Base-by-base conservation (phyloP, 1,140 invertebrate genomes). In the Drosophila paulistorum region DNA sequence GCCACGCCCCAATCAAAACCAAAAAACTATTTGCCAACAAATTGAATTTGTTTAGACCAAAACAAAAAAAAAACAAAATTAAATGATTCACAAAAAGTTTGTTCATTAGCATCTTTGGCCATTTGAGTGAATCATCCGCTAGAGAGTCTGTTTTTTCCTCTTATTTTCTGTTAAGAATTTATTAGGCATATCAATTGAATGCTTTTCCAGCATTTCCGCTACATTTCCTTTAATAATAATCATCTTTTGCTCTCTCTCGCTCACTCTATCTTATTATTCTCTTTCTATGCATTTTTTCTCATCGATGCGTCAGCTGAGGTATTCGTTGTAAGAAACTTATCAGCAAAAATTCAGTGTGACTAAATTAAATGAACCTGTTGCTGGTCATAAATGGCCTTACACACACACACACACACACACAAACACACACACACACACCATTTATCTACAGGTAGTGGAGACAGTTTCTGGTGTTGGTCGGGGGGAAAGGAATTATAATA, bases 351-450 rank as follows among this genome's bases (percentile, higher is more conserved):
- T 57, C 70, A 58, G 58, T 79, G 65, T 89, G 84, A 77, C 79
- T 89, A 87, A 87, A 86, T 82, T 60, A 65, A 86, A 74, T 82
- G 57, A 87, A 83, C 83, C 76, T 86, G 82, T 83, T 79, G 77
- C 60, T 79, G 65, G 54, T 73, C 68, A 58, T 75, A 78, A 69
- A 71, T 20, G 17, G 45, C 9, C 10, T 51, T 58, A 55, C 64
- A 66, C 41, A 76, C 35, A 61, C 41, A 66, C 48, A 62, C 30
- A 33, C 14, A 76, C 55, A 65, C 3, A 42, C 37, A 60, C 63
- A 66, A 26, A 54, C 59, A 66, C 45, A 51, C 45, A 30, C 57
- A n/a, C n/a, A n/a, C n/a, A n/a, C n/a, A n/a, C n/a, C n/a, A 54
- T 61, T 7, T 60, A 17, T 45, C n/a, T 68, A 10, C 45, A 35